Conservation (phyloP, 2,888 invertebrate species). For the Thumatha senex region DNA sequence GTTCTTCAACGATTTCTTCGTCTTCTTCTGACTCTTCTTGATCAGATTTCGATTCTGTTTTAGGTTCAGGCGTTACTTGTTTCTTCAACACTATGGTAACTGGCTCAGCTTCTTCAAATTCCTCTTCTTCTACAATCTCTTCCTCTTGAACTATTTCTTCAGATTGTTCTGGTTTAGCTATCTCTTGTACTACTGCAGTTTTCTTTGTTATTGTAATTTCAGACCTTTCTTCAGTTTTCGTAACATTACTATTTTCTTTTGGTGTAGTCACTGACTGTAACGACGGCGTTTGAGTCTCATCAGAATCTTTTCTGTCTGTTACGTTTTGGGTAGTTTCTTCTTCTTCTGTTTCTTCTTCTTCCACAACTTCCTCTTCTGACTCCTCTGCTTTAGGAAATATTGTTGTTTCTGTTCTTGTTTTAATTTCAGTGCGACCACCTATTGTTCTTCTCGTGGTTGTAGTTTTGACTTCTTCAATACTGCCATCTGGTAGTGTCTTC, state of each 20-base stretch:
- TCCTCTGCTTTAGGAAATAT: slow-evolving; percentile 65
- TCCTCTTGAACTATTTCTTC: slow-evolving; percentile 43
- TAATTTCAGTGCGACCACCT: slow-evolving; percentile 72
- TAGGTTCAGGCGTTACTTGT: slow-evolving; percentile 22
- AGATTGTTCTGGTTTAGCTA: slow-evolving; percentile 48
- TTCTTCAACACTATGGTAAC: slow-evolving; percentile 44
- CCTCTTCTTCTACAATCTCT: slow-evolving; percentile 46
- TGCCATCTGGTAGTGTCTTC: slow-evolving; percentile 68
- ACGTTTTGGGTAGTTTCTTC: slow-evolving; percentile 38
- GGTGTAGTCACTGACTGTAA: slow-evolving; percentile 28
- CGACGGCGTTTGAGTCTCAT: slow-evolving; percentile 37
- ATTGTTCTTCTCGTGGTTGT: slow-evolving; percentile 74
- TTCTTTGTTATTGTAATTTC: slow-evolving; percentile 63
- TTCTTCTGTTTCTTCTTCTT: slow-evolving; percentile 41
- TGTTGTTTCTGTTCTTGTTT: slow-evolving; percentile 71
- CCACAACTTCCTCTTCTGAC: slow-evolving; percentile 58
- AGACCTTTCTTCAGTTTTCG: slow-evolving; percentile 63
- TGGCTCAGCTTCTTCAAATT: slow-evolving; percentile 41
- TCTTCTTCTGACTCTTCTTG: slow-evolving; percentile 19
- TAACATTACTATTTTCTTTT: slow-evolving; percentile 51
- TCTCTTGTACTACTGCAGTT: slow-evolving; percentile 58
- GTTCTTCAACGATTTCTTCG: slow-evolving; percentile 8
- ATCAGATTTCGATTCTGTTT: slow-evolving; percentile 9
- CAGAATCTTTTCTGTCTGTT: slow-evolving; percentile 23
- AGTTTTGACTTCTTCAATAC: slow-evolving; percentile 68